phyloP scores from a whole-genome alignment of 2,113 vertebrate species.

The Chascanopsetta lugubris region DNA sequence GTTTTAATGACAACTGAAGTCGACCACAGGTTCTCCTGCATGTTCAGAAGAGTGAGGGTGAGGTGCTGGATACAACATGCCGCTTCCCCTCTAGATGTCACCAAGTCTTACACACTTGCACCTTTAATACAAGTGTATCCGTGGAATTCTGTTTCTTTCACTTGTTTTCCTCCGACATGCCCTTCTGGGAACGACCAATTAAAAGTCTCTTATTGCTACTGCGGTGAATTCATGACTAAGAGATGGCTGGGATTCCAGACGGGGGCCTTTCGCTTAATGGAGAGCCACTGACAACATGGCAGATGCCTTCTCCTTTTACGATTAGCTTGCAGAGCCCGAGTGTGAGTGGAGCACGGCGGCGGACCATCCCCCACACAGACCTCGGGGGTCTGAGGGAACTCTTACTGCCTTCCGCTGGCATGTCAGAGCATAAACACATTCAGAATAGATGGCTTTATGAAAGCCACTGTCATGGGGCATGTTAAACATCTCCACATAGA shows the following conservation, averaged over 20 bases:
- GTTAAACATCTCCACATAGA: neutral
- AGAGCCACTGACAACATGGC: constrained; percentile 48
- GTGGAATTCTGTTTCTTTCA: neutral
- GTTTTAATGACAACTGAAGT: too few species aligned
- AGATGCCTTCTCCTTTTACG: constrained; percentile 70
- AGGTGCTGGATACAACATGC: too few species aligned
- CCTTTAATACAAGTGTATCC: neutral
- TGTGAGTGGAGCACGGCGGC: constrained; percentile 13
- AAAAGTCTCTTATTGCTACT: constrained; percentile 7
- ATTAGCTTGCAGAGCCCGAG: constrained; percentile 61
- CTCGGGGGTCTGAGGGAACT: neutral
- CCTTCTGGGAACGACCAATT: neutral
- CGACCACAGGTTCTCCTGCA: too few species aligned
- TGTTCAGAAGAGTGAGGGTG: too few species aligned
- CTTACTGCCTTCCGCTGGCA: constrained; percentile 13
- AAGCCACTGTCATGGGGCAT: neutral
- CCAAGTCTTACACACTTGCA: too few species aligned
- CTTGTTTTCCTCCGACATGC: neutral
- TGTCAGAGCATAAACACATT: constrained; percentile 8
- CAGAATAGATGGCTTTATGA: constrained; percentile 1
- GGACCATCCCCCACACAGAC: constrained; percentile 9
- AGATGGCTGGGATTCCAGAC: constrained; percentile 31
- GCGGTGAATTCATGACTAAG: constrained; percentile 19
- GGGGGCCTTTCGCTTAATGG: constrained; percentile 35
- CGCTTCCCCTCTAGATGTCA: too few species aligned